Evolutionary conservation across 1,140 invertebrate species (phyloP), one percentile per base, ranked within the genome.

Genomic region (Oncopodura yosiiana): DNA sequence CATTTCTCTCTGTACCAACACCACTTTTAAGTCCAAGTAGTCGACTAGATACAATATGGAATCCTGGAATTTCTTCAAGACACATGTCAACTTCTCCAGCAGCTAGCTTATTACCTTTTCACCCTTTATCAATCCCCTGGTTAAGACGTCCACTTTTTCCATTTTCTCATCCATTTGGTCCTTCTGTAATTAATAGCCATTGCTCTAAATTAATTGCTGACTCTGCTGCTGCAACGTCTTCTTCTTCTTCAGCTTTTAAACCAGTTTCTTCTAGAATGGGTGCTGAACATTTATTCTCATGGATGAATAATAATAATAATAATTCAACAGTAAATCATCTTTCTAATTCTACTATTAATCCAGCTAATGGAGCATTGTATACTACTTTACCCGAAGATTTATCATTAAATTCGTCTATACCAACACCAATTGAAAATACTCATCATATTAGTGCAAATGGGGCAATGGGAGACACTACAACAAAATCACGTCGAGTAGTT

Each of bases 51-150:
- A 21, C 48, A 3, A 58, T 59, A 34, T 61, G 62, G 61, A 58
- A 62, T 73, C 74, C 57, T 50, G 64, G 19, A 44, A 64, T 71
- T 53, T 63, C 71, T 12, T 63, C 64, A 6, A 61, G 69, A 51
- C 63, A 67, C 58, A 44, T 69, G 50, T 69, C 24, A 65, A 58
- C 60, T 11, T 43, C 65, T 19, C 14, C 58, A 16, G 49, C 58
- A 16, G 46, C 52, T 46, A 8, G 44, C 30, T 41, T 50, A 43
- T 30, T 61, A 14, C 52, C 61, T n/a, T 49, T 61, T 19, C 55
- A 61, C 27, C 60, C 62, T 3, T 29, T 64, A 18, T 56, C 61
- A 18, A 63, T 56, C 11, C 60, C 57, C n/a, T 53, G 55, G 53
- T 32, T 65, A 2, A 45, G 54, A 14, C 56, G 57, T 37, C 64